Base-by-base conservation (phyloP, 2,797 vertebrate genomes). In the Acanthurus tractus region DNA sequence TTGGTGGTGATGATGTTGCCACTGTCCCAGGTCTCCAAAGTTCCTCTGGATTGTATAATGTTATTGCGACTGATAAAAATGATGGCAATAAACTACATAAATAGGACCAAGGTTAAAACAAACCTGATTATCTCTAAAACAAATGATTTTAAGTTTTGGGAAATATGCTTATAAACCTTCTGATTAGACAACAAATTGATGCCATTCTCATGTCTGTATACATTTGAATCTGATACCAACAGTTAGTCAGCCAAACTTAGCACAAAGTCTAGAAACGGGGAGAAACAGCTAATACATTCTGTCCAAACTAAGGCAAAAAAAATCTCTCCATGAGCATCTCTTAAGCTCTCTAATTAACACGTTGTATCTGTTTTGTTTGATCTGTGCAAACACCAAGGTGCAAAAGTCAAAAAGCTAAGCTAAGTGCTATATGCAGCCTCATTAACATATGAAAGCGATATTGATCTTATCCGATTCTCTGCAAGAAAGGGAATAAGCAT, bases 401-500 rank as follows among this genome's bases (percentile, higher is more conserved):
- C 68, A 45, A 57, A 55, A 45, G 5, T 5, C 57, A 5, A 54
- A 17, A 64, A 46, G 13, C 3, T n/a, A 42, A 58, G 14, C 38
- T 46, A 25, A 22, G 38, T 46, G 18, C 58, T 53, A n/a, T 22
- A 34, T 61, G 15, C 40, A 4, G 48, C 52, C 11, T 64, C n/a
- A 49, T 62, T 25, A 13, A 29, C 42, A 44, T 17, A 49, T 62
- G 57, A 17, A 29, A 42, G 15, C 6, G 1, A 15, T 9, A 42
- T 34, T 7, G 14, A 50, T 29, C 20, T 25, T 59, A 10, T 72
- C 7, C 14, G 53, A 18, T 29, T 56, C 18, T 52, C 12, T 0
- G 36, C 53, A 74, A 84, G 18, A 58, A 46, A 61, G 25, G 23
- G 1, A 76, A 78, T 36, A 49, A 74, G 64, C 49, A 54, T 48